Base-by-base conservation (phyloP, 30 jellyfish, hydroid and myxozoan genomes). In the Mastigias papua region DNA sequence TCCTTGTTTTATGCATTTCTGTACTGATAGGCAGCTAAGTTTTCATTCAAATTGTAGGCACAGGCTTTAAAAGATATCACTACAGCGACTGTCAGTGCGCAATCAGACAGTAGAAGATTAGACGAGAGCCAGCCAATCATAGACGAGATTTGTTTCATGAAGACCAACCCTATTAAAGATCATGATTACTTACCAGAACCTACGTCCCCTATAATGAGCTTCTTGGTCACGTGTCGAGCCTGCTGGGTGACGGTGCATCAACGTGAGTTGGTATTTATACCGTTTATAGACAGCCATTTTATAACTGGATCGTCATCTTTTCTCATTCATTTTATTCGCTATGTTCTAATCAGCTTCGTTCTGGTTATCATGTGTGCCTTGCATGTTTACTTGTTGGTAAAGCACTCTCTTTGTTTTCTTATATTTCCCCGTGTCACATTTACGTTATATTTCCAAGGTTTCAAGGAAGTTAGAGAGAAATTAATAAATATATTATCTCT, bases 161-260 rank as follows among this genome's bases (percentile, higher is more conserved):
- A 25, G 16, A 7, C 83, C 22, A 48, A 7, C 11, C 16, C 72
- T 34, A 57, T 17, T 9, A 28, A 11, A n/a, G 50, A 37, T 25
- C 46, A 82, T 58, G 92, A 66, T 62, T 80, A 76, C 29, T 17
- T 49, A 0, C 60, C 85, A 42, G 80, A 58, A 46, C 70, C 82
- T 20, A 48, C 75, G 25, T 63, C 76, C 76, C 72, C 60, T 49
- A 17, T 61, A 65, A 35, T 32, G 89, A 48, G 91, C 54, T 61
- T 64, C 1, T 60, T 90, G 67, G 67, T 82, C 35, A 76, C 83
- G 1, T 90, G 97, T 49, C 32, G 92, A 16, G 81, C 34, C 29
- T 90, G 97, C 69, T 48, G 64, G 48, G 88, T 90, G 27, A 82
- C 94, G 20, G 95, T 90, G 1, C 97, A 90, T 78, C 76, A 76